These are phyloP conservation scores for Pachypeltis micranthus DNA, from an alignment of 1,140 invertebrate genomes.

Conservation along the genomic window DNA sequence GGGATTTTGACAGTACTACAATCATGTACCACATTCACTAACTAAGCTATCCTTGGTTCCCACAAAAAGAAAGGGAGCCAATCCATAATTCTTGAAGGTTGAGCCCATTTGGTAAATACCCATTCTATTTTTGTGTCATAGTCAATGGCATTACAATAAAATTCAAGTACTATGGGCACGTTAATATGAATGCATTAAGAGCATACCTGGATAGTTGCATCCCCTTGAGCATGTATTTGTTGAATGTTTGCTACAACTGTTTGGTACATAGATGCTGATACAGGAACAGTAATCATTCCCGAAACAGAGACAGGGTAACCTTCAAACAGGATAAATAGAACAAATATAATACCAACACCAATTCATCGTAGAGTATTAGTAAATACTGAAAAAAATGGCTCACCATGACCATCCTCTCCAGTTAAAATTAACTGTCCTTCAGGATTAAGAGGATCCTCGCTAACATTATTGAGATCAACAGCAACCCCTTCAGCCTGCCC, in stretches of 20 bases:
- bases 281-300: conserved; percentile 89
- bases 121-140: conserved; percentile 26
- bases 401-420: conserved; percentile 85
- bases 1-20: no score
- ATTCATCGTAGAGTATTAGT: background rate
- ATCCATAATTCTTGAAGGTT: no score
- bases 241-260: conserved; percentile 88
- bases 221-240: conserved; percentile 56
- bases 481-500: conserved; percentile 51
- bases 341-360: background rate
- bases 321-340: conserved; percentile 36
- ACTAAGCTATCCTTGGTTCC: no score
- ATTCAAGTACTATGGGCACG: background rate
- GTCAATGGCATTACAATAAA: background rate
- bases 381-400: conserved; percentile 19
- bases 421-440: conserved; percentile 91
- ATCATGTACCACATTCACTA: no score
- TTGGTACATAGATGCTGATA: conserved; percentile 91
- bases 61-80: no score
- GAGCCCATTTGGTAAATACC: no score
- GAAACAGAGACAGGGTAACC: conserved; percentile 77
- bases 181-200: no score
- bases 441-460: conserved; percentile 74
- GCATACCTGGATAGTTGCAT: conserved; percentile 62
- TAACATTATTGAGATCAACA: conserved; percentile 77